A percentile compares a stretch with the other conserved stretches of the same genome.
phyloP scores from a whole-genome alignment of 2,797 vertebrate genomes.

The Anniella stebbinsi region DNA sequence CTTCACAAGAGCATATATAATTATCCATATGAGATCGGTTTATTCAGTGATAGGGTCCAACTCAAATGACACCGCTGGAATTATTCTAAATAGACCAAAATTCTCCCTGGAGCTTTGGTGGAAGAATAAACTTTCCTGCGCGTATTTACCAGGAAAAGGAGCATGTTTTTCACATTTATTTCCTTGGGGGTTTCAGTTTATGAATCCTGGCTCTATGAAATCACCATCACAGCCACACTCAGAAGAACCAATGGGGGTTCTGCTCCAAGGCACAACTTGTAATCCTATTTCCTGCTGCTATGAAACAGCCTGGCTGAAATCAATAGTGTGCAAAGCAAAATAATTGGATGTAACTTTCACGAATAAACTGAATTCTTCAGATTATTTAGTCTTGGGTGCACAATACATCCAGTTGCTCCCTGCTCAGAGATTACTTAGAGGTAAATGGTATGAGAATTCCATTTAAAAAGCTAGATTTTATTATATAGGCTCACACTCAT shows the following conservation, averaged over 20 bases:
- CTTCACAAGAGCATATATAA: background rate
- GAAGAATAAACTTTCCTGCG: slow-evolving; percentile 40
- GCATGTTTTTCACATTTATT: slow-evolving; percentile 6
- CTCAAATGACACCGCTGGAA: background rate
- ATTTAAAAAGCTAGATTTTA: background rate
- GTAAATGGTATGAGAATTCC: background rate
- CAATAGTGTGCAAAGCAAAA: background rate
- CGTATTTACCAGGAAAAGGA: background rate
- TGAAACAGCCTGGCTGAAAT: slow-evolving; percentile 3
- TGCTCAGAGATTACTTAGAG: background rate
- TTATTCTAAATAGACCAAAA: background rate
- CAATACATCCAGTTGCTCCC: background rate
- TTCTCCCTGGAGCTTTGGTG: background rate
- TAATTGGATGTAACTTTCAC: slow-evolving; percentile 13
- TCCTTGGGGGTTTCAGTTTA: slow-evolving; percentile 5
- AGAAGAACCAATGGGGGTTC: background rate
- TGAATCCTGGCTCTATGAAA: slow-evolving; percentile 21
- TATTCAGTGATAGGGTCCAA: background rate
- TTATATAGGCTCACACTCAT: background rate
- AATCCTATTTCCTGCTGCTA: background rate
- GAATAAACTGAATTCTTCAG: background rate
- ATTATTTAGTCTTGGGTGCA: slow-evolving; percentile 1
- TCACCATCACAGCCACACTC: background rate
- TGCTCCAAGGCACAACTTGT: background rate
- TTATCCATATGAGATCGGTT: slow-evolving; percentile 6